Conservation (phyloP, 2,888 invertebrate species). For the Caenorhabditis sp. region DNA sequence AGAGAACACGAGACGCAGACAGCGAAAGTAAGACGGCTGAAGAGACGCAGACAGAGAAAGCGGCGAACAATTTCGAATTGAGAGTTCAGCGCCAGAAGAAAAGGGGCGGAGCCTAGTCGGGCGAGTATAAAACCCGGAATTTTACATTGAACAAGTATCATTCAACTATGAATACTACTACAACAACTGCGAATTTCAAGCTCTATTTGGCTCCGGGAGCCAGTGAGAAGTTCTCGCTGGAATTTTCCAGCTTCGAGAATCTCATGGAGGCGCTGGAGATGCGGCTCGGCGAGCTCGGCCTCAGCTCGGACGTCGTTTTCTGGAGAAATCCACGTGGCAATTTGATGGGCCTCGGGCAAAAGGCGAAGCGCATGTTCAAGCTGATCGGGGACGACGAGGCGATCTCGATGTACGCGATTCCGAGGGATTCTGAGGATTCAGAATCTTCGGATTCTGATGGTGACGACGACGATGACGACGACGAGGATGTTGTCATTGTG, state of each 20-base stretch:
- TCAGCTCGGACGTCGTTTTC: slow-evolving; percentile 32
- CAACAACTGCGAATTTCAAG: slow-evolving; percentile 48
- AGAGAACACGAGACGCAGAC: slow-evolving; percentile 37
- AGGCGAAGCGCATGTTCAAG: slow-evolving; percentile 3
- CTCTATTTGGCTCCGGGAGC: slow-evolving; percentile 52
- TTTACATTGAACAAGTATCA: slow-evolving; percentile 25
- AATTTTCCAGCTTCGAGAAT: slow-evolving; percentile 18
- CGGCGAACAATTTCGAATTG: not conserved
- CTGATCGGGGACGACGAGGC: not conserved
- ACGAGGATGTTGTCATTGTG: slow-evolving; percentile 5
- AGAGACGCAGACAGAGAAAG: slow-evolving; percentile 30
- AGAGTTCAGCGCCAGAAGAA: slow-evolving; percentile 23
- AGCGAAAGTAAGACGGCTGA: not conserved
- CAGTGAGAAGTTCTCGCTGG: slow-evolving; percentile 29
- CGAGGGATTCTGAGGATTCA: slow-evolving; percentile 32
- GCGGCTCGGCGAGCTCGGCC: slow-evolving; percentile 45
- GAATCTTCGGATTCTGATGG: slow-evolving; percentile 43
- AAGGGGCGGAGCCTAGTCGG: slow-evolving; percentile 4
- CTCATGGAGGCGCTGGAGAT: slow-evolving; percentile 40
- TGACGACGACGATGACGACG: not conserved
- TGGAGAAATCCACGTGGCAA: slow-evolving; percentile 52
- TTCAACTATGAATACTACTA: slow-evolving; percentile 34
- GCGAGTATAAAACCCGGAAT: slow-evolving; percentile 32
- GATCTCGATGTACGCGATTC: slow-evolving; percentile 21
- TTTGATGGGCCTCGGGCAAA: slow-evolving; percentile 29